Evolutionary conservation across 2,113 vertebrate genomes (phyloP).

Genomic region (Myanophis thanlyinensis): DNA sequence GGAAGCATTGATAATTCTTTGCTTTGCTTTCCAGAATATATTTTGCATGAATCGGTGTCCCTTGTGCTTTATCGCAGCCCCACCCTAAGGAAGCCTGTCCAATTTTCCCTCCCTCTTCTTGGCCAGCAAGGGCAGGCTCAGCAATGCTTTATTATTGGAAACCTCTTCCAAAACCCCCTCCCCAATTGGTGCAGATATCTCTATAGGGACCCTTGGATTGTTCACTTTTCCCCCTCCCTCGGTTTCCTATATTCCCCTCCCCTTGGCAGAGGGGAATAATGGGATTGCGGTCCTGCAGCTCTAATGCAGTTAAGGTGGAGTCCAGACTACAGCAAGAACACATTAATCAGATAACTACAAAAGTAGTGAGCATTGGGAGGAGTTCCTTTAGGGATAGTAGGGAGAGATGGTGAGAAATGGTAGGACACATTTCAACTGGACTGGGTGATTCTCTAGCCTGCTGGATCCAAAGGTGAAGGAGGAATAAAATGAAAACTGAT

Average conservation of each 20-base stretch:
- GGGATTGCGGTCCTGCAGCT: conserved; percentile 43
- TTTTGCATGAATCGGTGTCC: conserved; percentile 51
- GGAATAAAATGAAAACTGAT: not conserved
- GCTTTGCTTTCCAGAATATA: conserved; percentile 18
- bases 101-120: not conserved
- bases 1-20: conserved; percentile 31
- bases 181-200: not conserved
- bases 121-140: not conserved
- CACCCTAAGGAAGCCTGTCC: conserved; percentile 53
- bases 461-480: not conserved
- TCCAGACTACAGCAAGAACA: conserved; percentile 36
- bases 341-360: conserved; percentile 25
- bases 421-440: not conserved
- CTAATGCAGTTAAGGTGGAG: conserved; percentile 48
- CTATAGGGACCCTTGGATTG: not conserved
- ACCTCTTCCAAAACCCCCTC: not conserved
- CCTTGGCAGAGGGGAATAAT: not conserved
- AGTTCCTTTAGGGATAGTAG: conserved; percentile 29
- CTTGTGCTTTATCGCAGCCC: conserved; percentile 55
- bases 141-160: not conserved
- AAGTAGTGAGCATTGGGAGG: conserved; percentile 46
- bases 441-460: not conserved
- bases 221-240: not conserved
- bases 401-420: not conserved
- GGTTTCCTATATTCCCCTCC: not conserved